Base-by-base conservation (phyloP, 2,113 vertebrate species). In the Barbus barbus region DNA sequence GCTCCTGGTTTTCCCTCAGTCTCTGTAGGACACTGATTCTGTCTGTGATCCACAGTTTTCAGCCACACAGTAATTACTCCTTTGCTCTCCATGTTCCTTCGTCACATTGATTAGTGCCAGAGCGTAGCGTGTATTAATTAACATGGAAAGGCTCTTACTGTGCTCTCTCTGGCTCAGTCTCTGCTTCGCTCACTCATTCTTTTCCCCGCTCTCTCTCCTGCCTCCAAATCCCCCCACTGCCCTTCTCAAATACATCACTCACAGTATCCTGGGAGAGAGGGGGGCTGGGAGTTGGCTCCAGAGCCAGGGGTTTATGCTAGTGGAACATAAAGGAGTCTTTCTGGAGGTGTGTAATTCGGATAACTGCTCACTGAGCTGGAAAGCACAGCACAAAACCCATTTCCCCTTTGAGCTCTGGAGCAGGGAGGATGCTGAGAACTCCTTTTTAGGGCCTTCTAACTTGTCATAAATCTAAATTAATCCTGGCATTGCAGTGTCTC, bases 271-370 rank as follows among this genome's bases (percentile, higher is more conserved):
- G 20, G 56, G 60, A 86, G 87, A 74, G 67, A 65, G 83, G 83
- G n/a, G 86, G 86, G 83, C 16, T 83, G 87, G 83, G 80, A 85
- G 72, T 44, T 78, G 77, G 56, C 73, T 44, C 53, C 24, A 61
- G 73, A 86, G 79, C 69, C 78, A 78, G 58, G 83, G 84, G 73
- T 87, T 86, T 84, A 83, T 84, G 87, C 82, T 77, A 56, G 72
- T 86, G 71, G 41, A 74, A 74, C 71, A 86, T 86, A 85, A 84
- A 77, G 69, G 81, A 83, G 81, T 80, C 76, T 90, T 85, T 89
- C 84, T 75, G 51, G 86, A 84, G 83, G 77, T 89, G 87, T 84
- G 78, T 90, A 85, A 88, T 88, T 89, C 56, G 48, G 83, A 87
- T 85, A 83, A 81, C 83, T 82, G 86, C 84, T 89, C 90, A 88